Conservation (phyloP, 53 echinoderm and acorn worm genomes). For the Holothuria scabra region DNA sequence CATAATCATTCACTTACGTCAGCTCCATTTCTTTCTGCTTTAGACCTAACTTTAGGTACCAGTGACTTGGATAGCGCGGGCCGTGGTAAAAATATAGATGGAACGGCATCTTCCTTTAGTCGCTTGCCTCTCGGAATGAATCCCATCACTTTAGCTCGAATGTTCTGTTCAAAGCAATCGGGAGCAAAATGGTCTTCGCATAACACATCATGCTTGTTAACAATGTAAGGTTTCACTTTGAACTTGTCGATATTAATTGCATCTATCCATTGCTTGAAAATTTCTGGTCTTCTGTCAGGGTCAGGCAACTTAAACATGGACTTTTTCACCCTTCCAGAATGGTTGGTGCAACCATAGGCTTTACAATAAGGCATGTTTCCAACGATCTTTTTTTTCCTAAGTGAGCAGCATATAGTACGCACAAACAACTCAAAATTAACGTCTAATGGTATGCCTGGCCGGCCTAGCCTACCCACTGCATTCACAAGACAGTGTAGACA, state of each 20-base stretch:
- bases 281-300: slow-evolving; percentile 22
- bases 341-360: slow-evolving; percentile 18
- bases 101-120: slow-evolving; percentile 20
- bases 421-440: too few relatives aligned
- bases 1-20: too few relatives aligned
- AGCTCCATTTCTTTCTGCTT: too few relatives aligned
- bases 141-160: slow-evolving; percentile 19
- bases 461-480: too few relatives aligned
- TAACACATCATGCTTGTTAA: not conserved
- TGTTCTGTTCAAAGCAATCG: slow-evolving; percentile 35
- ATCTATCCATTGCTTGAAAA: slow-evolving; percentile 17
- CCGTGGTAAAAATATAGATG: not conserved
- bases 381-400: not conserved
- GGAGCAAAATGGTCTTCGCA: slow-evolving; percentile 31
- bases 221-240: not conserved
- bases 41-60: too few relatives aligned
- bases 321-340: slow-evolving; percentile 1
- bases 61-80: not conserved
- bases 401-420: too few relatives aligned
- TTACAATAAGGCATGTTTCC: slow-evolving; percentile 27
- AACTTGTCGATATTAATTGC: slow-evolving; percentile 1
- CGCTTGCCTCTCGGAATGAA: not conserved
- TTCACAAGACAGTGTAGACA: too few relatives aligned
- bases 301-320: slow-evolving; percentile 31
- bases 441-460: too few relatives aligned